Evolutionary conservation across 2,113 vertebrate species (phyloP), one percentile per base, ranked within the genome.

Genomic region (Saccopteryx leptura): DNA sequence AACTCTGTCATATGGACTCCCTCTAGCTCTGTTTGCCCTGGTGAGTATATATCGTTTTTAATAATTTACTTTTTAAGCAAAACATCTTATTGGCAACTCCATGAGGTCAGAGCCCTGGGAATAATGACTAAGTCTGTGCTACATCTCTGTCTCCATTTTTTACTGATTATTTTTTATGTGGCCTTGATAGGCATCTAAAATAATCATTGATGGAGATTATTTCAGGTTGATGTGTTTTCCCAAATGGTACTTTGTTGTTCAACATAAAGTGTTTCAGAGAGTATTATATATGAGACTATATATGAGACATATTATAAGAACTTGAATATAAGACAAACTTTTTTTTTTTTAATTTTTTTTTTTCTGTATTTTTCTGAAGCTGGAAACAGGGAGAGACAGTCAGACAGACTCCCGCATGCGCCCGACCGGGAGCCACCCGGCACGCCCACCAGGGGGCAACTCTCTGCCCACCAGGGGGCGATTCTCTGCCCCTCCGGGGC

Each of bases 1-100:
- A 39, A 39, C 39, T 74, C 24, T 82, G 33, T 80, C 65, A 60
- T 48, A 7, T 84, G 69, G 24, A 95, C 82, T 82, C 68, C 31
- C 26, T 66, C 6, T 72, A 33, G 60, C 81, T 93, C 23, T 54
- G 19, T 85, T 68, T 87, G 11, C 31, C 46, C 28, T 81, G 10
- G 18, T 68, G 24, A 33, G 7, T 66, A 12, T 86, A 50, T 39
- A 15, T 63, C 66, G 48, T 31, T 96, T 85, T 75, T 86, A 78
- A 66, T 88, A n/a, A 86, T 50, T 74, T 97, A n/a, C 61, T 96
- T 88, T 94, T 69, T 79, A 68, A 90, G 58, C 10, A 81, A 65
- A 88, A 1, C 4, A 66, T 82, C 48, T 74, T 31, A n/a, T 65
- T 75, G 52, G 46, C n/a, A 85, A 31, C 87, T 86, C 2, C 48